These are phyloP conservation scores for Agonum fuliginosum DNA, from an alignment of 2,888 invertebrate species.

Conservation along the genomic window DNA sequence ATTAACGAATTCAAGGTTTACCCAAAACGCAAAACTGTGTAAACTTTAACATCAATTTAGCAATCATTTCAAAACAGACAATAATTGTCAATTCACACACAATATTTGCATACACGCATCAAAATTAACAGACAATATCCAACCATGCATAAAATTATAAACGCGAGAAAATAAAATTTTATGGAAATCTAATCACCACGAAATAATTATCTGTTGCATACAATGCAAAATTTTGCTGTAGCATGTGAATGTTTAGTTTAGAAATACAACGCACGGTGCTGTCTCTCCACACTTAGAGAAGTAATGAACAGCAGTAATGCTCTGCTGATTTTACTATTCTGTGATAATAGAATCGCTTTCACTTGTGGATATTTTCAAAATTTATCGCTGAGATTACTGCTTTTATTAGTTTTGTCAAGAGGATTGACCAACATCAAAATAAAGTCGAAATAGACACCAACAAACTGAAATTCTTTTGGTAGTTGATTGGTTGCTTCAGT, in stretches of 20 bases:
- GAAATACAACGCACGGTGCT: background rate
- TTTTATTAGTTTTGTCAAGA: background rate
- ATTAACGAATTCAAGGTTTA: slow-evolving; percentile 50
- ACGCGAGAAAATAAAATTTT: slow-evolving; percentile 13
- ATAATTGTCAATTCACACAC: background rate
- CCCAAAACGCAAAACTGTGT: slow-evolving; percentile 39
- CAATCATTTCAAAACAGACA: slow-evolving; percentile 11
- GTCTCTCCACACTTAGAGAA: slow-evolving; percentile 40
- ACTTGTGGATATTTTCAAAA: slow-evolving; percentile 49
- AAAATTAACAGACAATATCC: slow-evolving; percentile 37
- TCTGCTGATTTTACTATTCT: slow-evolving; percentile 57
- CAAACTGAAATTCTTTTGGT: too few species aligned
- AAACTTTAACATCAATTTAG: slow-evolving; percentile 19
- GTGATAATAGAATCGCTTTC: slow-evolving; percentile 55
- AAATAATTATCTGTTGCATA: slow-evolving; percentile 16
- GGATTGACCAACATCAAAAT: too few species aligned
- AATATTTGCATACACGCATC: slow-evolving; percentile 15
- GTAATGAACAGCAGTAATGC: slow-evolving; percentile 51
- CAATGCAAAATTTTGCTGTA: background rate
- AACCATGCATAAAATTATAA: slow-evolving; percentile 21
- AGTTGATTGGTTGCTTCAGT: too few species aligned
- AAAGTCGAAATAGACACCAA: too few species aligned
- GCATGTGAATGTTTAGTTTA: slow-evolving; percentile 28
- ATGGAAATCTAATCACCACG: slow-evolving; percentile 25
- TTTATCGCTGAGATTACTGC: slow-evolving; percentile 19